Percentiles rank a stretch among this genome's conserved stretches.
phyloP scores from a whole-genome alignment of 2,888 invertebrate species.

The Sarcophaga carnaria region DNA sequence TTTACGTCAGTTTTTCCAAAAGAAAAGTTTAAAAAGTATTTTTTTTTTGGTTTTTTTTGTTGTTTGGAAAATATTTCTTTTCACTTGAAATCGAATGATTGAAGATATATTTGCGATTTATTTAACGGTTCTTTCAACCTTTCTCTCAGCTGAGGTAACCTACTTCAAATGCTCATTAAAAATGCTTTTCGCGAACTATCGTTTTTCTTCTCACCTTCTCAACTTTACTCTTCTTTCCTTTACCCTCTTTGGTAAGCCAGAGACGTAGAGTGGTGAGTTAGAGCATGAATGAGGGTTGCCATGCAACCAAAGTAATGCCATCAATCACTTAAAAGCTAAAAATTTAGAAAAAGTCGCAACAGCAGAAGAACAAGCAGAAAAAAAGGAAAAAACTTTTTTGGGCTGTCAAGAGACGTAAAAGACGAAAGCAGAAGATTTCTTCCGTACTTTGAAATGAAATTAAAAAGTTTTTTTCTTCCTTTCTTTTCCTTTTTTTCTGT shows the following conservation, averaged over 20 bases:
- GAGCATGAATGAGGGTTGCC: neutral
- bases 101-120: neutral
- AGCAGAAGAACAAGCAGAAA: neutral
- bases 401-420: neutral
- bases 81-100: conserved; percentile 11
- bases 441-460: conserved; percentile 54
- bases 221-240: neutral
- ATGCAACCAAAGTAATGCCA: neutral
- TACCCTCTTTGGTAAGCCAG: no score
- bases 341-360: neutral
- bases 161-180: neutral
- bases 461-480: conserved; percentile 45
- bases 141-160: neutral
- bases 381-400: conserved; percentile 31
- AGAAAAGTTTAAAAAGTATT: neutral
- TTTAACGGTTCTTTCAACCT: neutral
- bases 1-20: neutral
- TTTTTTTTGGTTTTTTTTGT: no score
- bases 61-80: neutral
- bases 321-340: conserved; percentile 25
- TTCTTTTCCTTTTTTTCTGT: conserved; percentile 5
- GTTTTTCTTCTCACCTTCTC: neutral
- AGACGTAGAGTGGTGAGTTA: neutral
- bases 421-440: neutral
- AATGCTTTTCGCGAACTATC: no score